Conservation (phyloP, 37 sponge, comb jelly and placozoan species). For the Bolinopsis microptera region DNA sequence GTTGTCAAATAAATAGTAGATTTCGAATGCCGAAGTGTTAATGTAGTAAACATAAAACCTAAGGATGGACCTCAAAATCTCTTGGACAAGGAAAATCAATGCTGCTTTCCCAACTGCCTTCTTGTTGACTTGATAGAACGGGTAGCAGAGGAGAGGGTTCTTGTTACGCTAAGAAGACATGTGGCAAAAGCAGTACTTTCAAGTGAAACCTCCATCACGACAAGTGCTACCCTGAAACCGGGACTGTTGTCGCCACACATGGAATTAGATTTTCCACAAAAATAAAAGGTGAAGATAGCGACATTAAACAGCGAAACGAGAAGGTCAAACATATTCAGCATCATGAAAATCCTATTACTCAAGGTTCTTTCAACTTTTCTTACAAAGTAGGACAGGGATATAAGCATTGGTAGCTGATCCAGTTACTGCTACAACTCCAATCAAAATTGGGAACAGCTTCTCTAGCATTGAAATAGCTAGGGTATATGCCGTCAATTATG, state of each 20-base stretch:
- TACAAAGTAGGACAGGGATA: not conserved
- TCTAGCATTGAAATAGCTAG: too few relatives aligned
- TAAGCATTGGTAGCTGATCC: not conserved
- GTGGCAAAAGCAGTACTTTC: not conserved
- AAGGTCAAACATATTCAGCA: not conserved
- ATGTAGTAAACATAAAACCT: not conserved
- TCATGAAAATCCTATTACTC: not conserved
- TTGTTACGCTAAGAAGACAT: not conserved
- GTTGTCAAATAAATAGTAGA: too few relatives aligned
- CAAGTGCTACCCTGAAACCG: not conserved
- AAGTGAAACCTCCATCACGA: not conserved
- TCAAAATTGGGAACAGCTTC: not conserved
- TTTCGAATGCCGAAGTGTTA: too few relatives aligned
- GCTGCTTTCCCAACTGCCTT: not conserved
- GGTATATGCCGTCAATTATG: too few relatives aligned
- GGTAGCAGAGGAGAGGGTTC: not conserved
- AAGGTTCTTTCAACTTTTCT: not conserved
- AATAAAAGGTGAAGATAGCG: not conserved
- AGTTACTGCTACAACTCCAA: not conserved
- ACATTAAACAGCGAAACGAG: not conserved
- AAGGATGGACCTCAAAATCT: not conserved
- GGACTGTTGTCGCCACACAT: not conserved
- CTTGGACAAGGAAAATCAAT: not conserved
- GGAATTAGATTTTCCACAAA: not conserved
- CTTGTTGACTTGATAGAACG: not conserved